Base-by-base conservation (phyloP, 2,888 invertebrate genomes). In the Scaptomyza flava region DNA sequence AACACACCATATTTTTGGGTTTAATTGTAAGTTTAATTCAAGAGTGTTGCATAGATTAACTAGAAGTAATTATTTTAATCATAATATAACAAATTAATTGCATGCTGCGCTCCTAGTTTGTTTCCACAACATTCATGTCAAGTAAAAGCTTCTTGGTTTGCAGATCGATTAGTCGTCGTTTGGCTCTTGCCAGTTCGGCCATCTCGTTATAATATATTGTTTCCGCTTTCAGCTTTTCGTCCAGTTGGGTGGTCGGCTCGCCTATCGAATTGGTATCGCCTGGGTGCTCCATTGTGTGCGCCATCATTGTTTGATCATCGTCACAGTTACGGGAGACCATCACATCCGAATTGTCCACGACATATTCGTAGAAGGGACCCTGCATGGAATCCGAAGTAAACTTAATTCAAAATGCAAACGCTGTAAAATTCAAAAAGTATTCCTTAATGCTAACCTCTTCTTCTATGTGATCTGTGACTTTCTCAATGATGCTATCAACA, bases 181-280 rank as follows among this genome's bases (percentile, higher is more conserved):
- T 89, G 51, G 88, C 83, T 11, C 84, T 76, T 5, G 89, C 89
- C 43, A 89, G 45, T 30, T 89, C 86, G 7, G 88, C 87, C 87
- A 89, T 86, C 56, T 89, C 89, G 67, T 89, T 89, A 41, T 76
- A 89, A 61, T 89, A 89, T 36, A 89, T 84, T 48, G 89, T 89
- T 56, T 89, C 88, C 7, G 88, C 88, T 59, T 89, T 82, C 0
- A 89, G 72, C 46, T 89, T 89, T 45, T 85, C 89, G 11, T 85
- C 80, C 53, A 82, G n/a, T 43, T 88, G 83, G 0, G 82, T 87
- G 7, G 87, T 72, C 6, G 63, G 23, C 6, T 87, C 82, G 2
- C 61, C 53, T 2, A 84, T 14, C 1, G 87, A 86, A 4, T 65
- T 68, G 0, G 51, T 59, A 8, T 86, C 82, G 7, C 48, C 63